Conservation (phyloP, 2,113 vertebrate genomes). For the Hippocampus comes region DNA sequence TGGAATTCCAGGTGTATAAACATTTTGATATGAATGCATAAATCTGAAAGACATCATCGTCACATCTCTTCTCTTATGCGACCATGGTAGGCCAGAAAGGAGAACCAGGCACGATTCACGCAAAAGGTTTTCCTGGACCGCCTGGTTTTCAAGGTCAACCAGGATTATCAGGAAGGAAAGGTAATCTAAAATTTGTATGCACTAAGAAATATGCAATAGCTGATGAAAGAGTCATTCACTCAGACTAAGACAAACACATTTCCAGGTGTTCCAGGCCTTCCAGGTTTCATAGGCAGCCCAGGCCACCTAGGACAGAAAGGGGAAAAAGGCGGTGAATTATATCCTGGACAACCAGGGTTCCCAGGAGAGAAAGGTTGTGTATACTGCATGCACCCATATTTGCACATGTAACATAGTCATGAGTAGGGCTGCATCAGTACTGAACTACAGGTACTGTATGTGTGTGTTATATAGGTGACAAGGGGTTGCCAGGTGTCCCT, state of each 20-base stretch:
- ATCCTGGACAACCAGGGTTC: not conserved
- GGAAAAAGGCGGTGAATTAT: not conserved
- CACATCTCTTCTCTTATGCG: not conserved
- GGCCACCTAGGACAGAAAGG: constrained; percentile 46
- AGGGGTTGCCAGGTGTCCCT: constrained; percentile 45
- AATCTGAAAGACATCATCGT: not conserved
- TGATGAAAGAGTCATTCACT: not conserved
- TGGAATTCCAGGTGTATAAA: constrained; percentile 77
- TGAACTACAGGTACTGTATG: not conserved
- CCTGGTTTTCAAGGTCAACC: constrained; percentile 47
- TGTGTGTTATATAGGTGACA: constrained; percentile 51
- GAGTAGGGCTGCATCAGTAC: not conserved
- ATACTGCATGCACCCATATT: not conserved
- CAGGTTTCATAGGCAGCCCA: constrained; percentile 22
- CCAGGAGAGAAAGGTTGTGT: constrained; percentile 8
- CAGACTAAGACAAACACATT: not conserved
- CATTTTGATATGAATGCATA: not conserved
- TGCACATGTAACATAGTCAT: not conserved
- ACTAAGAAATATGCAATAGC: not conserved
- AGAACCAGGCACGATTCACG: constrained; percentile 26
- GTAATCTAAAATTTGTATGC: constrained; percentile 24
- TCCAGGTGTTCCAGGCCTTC: constrained; percentile 40
- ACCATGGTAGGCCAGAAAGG: constrained; percentile 58
- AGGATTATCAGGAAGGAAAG: constrained; percentile 42
- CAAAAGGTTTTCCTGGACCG: constrained; percentile 35